phyloP scores from a whole-genome alignment of 2,797 vertebrate genomes.

The Kryptolebias ocellatus region DNA sequence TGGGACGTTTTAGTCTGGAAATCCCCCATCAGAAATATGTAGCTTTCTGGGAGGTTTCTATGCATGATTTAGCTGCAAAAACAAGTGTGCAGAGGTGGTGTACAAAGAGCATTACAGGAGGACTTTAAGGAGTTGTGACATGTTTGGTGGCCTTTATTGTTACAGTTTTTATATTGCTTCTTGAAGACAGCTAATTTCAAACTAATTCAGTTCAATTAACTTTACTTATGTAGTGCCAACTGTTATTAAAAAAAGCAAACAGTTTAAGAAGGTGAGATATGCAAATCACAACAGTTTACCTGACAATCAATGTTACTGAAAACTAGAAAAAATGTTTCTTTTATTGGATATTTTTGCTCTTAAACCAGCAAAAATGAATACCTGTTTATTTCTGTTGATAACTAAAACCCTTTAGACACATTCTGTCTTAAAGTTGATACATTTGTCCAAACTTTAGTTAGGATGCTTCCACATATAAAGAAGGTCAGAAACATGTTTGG shows the following conservation, averaged over 20 bases:
- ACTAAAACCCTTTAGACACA: no score
- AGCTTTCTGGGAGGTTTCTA: constrained; percentile 5
- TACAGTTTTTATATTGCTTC: background rate
- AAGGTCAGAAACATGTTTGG: background rate
- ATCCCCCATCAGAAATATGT: constrained; percentile 33
- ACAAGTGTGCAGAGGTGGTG: background rate
- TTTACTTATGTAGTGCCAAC: background rate
- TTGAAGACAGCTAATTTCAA: background rate
- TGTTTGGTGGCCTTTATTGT: background rate
- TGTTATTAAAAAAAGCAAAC: background rate
- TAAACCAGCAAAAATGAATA: background rate
- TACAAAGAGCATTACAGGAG: background rate
- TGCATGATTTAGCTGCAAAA: constrained; percentile 25
- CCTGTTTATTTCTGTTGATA: no score
- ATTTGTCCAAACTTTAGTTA: no score
- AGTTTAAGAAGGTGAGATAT: background rate
- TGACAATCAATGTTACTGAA: background rate
- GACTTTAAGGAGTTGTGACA: background rate
- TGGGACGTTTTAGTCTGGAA: constrained; percentile 45
- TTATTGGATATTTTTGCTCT: background rate
- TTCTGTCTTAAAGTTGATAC: no score
- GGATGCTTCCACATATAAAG: no score
- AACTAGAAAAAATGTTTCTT: background rate
- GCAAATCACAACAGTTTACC: background rate
- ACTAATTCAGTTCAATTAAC: background rate